A percentile compares a stretch with the other conserved stretches of the same genome.
These are phyloP conservation scores for Crossaster papposus DNA, from an alignment of 53 echinoderm and acorn worm genomes.

Conservation along the genomic window DNA sequence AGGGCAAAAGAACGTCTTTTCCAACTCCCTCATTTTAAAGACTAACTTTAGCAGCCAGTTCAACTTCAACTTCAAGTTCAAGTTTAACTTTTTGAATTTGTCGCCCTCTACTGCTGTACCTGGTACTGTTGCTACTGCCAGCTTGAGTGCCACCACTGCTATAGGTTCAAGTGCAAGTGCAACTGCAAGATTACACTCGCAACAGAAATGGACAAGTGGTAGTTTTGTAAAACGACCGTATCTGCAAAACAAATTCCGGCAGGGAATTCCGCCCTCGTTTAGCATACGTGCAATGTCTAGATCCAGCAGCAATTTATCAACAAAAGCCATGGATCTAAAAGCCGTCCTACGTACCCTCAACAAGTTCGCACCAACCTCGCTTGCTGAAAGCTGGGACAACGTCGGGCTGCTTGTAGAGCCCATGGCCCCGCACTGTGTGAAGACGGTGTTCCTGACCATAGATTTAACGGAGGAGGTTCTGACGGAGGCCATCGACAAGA, in stretches of 20 bases:
- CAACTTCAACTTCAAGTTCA: background rate
- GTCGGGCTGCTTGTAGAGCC: conserved; percentile 94
- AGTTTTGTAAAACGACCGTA: background rate
- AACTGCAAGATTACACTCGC: background rate
- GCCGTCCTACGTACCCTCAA: conserved; percentile 69
- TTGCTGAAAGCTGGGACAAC: conserved; percentile 95
- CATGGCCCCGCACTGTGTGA: conserved; percentile 75
- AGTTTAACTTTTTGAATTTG: too few species aligned
- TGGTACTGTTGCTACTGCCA: too few species aligned
- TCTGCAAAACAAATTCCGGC: background rate
- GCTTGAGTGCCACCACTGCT: too few species aligned
- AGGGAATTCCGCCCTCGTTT: background rate
- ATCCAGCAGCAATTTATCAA: conserved; percentile 7
- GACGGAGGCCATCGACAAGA: conserved; percentile 71
- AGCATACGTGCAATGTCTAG: background rate
- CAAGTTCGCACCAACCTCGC: conserved; percentile 75
- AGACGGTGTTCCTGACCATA: conserved; percentile 79
- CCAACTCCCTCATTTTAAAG: background rate
- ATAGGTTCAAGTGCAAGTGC: too few species aligned
- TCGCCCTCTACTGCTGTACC: too few species aligned
- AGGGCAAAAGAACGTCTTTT: background rate
- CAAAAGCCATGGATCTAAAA: conserved; percentile 63
- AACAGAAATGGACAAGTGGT: background rate
- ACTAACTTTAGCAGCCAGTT: background rate
- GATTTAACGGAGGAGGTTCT: conserved; percentile 90